These are phyloP conservation scores for Ferdinandea cuprea DNA, from an alignment of 2,888 invertebrate genomes.

Conservation along the genomic window DNA sequence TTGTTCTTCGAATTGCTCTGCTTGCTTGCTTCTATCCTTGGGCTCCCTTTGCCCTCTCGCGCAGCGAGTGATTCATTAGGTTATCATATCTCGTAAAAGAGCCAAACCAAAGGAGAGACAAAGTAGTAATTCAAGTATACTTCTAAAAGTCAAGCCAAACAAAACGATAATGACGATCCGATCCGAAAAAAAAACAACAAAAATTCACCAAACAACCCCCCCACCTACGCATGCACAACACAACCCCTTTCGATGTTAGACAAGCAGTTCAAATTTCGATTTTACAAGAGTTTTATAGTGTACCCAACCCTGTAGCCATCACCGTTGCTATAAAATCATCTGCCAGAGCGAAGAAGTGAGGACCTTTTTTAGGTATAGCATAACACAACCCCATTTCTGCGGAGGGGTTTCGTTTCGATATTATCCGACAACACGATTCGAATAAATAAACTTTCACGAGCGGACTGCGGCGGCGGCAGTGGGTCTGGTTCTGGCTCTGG, in stretches of 20 bases:
- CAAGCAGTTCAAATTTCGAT: slow-evolving; percentile 72
- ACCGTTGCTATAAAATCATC: slow-evolving; percentile 59
- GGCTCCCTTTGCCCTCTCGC: not conserved
- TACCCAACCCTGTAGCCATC: slow-evolving; percentile 21
- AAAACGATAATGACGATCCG: slow-evolving; percentile 69
- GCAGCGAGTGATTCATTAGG: slow-evolving; percentile 49
- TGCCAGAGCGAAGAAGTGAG: slow-evolving; percentile 18
- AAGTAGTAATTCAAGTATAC: slow-evolving; percentile 36
- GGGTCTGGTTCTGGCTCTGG: too few relatives aligned
- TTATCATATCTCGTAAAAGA: slow-evolving; percentile 59
- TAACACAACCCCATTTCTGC: slow-evolving; percentile 1
- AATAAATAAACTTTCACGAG: slow-evolving; percentile 67
- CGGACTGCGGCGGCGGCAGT: not conserved
- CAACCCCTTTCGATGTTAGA: slow-evolving; percentile 53
- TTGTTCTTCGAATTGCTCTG: slow-evolving; percentile 23
- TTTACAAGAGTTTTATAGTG: slow-evolving; percentile 66
- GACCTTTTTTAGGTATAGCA: slow-evolving; percentile 33
- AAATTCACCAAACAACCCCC: slow-evolving; percentile 3
- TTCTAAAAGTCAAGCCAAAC: slow-evolving; percentile 56
- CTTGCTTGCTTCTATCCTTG: too few relatives aligned
- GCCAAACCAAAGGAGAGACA: not conserved
- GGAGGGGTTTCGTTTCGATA: slow-evolving; percentile 29
- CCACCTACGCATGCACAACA: not conserved
- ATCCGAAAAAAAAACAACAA: slow-evolving; percentile 34
- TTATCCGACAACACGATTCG: slow-evolving; percentile 73